Evolutionary conservation across 2,888 invertebrate species (phyloP).

Genomic region (Chloroclystis v-ata): DNA sequence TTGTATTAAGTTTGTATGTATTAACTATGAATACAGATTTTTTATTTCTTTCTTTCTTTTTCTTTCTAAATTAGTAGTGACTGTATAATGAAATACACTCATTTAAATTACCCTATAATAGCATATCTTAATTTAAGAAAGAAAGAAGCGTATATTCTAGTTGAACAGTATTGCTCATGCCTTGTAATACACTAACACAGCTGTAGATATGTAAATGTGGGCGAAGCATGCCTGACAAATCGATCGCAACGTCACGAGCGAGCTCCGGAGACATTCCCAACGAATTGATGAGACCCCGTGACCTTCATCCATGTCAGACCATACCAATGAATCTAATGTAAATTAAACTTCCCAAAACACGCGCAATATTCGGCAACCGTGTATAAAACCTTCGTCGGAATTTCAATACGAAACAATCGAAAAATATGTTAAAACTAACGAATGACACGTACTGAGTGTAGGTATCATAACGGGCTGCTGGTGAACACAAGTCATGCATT

Average conservation of each 20-base stretch:
- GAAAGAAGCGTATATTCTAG: not conserved
- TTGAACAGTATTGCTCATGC: constrained; percentile 1
- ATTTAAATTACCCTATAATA: too few relatives aligned
- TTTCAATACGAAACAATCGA: constrained; percentile 11
- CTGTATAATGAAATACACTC: too few relatives aligned
- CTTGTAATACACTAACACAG: constrained; percentile 1
- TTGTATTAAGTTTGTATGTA: too few relatives aligned
- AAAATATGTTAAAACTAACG: constrained; percentile 9
- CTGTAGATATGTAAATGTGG: constrained; percentile 12
- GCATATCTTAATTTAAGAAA: not conserved
- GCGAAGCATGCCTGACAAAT: constrained; percentile 17
- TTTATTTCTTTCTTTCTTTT: too few relatives aligned
- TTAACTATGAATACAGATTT: too few relatives aligned
- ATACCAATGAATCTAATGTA: not conserved
- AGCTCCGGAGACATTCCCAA: constrained; percentile 13
- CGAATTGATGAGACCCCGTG: not conserved
- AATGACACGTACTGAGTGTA: constrained; percentile 15
- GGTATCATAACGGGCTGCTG: constrained; percentile 17
- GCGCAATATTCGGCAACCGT: constrained; percentile 4
- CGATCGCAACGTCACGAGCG: constrained; percentile 18
- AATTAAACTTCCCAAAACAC: not conserved
- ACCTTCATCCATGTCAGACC: constrained; percentile 7
- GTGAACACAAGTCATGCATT: constrained; percentile 6
- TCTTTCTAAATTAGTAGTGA: too few relatives aligned
- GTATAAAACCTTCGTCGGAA: constrained; percentile 1